These are phyloP conservation scores for Vespertilio murinus DNA, from an alignment of 2,797 vertebrate genomes.

Conservation along the genomic window DNA sequence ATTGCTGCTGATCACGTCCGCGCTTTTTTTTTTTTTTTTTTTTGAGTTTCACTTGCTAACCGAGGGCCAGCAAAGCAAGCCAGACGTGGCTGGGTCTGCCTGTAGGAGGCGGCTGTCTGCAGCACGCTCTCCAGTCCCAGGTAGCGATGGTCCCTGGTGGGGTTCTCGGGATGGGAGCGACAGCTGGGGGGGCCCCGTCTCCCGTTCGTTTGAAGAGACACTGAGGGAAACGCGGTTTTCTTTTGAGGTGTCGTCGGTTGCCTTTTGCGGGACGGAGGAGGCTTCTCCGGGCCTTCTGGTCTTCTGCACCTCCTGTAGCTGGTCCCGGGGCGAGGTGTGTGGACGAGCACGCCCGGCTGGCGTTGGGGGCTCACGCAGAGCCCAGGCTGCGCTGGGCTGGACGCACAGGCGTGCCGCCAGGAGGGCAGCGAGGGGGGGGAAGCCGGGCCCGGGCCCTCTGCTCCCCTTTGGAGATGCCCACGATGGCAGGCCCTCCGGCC, in stretches of 20 bases:
- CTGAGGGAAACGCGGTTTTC: constrained; percentile 77
- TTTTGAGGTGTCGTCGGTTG: constrained; percentile 76
- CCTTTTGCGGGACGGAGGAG: constrained; percentile 55
- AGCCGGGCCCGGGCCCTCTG: neutral
- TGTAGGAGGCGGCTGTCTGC: constrained; percentile 36
- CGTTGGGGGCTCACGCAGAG: neutral
- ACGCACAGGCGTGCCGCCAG: neutral
- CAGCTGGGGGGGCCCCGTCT: constrained; percentile 24
- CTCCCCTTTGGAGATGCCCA: constrained; percentile 21
- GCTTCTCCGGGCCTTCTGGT: neutral
- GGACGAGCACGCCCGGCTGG: neutral
- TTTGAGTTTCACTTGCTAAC: constrained; percentile 68
- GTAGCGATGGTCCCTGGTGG: neutral
- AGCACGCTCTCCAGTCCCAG: constrained; percentile 26
- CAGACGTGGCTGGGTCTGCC: neutral
- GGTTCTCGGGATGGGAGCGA: constrained; percentile 13
- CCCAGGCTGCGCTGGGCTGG: constrained; percentile 5
- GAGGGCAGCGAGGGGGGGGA: neutral
- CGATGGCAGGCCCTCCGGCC: constrained; percentile 61
- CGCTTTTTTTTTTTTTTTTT: too few species aligned
- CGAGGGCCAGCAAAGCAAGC: constrained; percentile 50
- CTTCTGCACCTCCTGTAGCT: constrained; percentile 10
- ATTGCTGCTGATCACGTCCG: constrained; percentile 71
- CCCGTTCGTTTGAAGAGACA: constrained; percentile 58
- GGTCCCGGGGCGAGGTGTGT: neutral